Base-by-base conservation (phyloP, 2,888 invertebrate species). In the Pseudanteris insignis region DNA sequence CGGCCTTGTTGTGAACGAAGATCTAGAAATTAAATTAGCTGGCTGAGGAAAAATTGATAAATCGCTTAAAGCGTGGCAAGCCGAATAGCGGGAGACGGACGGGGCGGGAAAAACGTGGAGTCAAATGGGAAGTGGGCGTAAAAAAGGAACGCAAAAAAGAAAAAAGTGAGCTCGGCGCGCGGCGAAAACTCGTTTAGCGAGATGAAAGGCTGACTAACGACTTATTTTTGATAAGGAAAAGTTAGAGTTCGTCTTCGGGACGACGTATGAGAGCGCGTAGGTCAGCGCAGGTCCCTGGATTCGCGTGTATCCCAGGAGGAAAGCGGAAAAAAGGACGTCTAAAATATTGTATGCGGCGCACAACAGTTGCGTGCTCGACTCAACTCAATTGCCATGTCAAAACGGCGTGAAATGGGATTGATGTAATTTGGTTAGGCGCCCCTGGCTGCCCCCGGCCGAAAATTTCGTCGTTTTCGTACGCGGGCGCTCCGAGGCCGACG, bases 211-310 rank as follows among this genome's bases (percentile, higher is more conserved):
- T 71, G 66, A 66, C 79, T 79, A 79, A 79, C 79, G 79, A 79
- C 79, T 79, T 79, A 79, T 79, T 79, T 79, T 79, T 78, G 75
- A 77, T 78, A 79, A 79, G 77, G 76, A 79, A 79, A 79, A 79
- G 78, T 79, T 79, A 73, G 75, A 75, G 76, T 73, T 74, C 72
- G 72, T 53, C 48, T 54, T 43, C 29, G 11, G 18, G 29, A 11
- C 38, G 25, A 47, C 47, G 47, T 38, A 33, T 36, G 41, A 34
- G 29, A 2, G 25, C 30, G 57, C 32, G 10, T 40, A 46, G 55
- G 41, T 48, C 32, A 46, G 38, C 24, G 3, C 26, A 13, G 34
- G 8, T 26, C 26, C 26, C 32, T 11, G 30, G 12, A 28, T 21
- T 29, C 38, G 32, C 44, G 13, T 41, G 30, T 37, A 24, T 38